A percentile compares a stretch with the other conserved stretches of the same genome.
Conservation (phyloP, 2,888 invertebrate genomes). For the Temnothorax ravouxi region DNA sequence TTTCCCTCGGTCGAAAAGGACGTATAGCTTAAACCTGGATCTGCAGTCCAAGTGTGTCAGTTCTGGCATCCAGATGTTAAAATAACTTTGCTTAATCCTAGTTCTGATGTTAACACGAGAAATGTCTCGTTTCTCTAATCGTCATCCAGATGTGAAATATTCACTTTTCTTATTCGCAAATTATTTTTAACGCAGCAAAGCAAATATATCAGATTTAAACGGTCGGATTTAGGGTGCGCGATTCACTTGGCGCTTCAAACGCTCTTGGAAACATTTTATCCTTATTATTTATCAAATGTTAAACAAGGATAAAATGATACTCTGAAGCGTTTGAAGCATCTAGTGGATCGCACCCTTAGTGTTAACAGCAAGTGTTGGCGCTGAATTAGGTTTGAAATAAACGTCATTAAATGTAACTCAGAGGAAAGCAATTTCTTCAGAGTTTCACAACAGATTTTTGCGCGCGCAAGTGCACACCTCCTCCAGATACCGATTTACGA, state of each 20-base stretch:
- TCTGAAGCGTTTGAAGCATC: too few species aligned
- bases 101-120: slow-evolving; percentile 15
- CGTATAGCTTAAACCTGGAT: not conserved
- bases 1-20: not conserved
- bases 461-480: not conserved
- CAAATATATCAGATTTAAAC: not conserved
- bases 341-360: not conserved
- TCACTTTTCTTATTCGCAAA: not conserved
- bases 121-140: slow-evolving; percentile 8
- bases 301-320: too few species aligned
- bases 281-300: too few species aligned
- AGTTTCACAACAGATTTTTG: not conserved
- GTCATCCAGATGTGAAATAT: slow-evolving; percentile 7
- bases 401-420: not conserved
- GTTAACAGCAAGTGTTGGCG: not conserved
- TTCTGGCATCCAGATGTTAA: slow-evolving; percentile 27
- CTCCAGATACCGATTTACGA: not conserved
- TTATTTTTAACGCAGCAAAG: not conserved
- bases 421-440: too few species aligned
- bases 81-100: slow-evolving; percentile 19
- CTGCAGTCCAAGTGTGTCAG: slow-evolving; percentile 22
- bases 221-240: not conserved
- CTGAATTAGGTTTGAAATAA: not conserved
- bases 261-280: too few species aligned
- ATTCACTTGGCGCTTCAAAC: too few species aligned